Evolutionary conservation across 2,113 vertebrate genomes (phyloP), one percentile per base, ranked within the genome.

Genomic region (Paedocypris sp.): DNA sequence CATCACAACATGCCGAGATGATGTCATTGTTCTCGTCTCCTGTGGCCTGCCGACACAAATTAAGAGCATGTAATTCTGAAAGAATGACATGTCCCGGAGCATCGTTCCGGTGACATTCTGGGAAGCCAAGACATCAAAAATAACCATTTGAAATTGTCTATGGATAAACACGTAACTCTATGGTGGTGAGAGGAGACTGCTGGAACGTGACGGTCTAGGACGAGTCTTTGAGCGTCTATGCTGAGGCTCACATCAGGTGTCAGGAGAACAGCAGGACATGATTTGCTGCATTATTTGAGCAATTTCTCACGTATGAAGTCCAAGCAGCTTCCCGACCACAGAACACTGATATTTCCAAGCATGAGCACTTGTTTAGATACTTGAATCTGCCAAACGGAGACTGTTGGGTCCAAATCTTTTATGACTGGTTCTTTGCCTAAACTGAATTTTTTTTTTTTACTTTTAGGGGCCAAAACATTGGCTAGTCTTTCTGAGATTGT

Each of bases 1-100:
- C 59, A 33, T 47, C 70, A 71, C 73, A 80, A 78, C 72, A 75
- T 68, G 66, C 54, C 71, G 73, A 71, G 77, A 79, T 76, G 70
- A 80, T 58, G 60, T 62, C 47, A 71, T 66, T 59, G 59, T 35
- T 7, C 66, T 54, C 48, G 53, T 77, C 81, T 77, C 76, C 52
- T 26, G 66, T 64, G 73, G 45, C 64, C 60, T 71, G 68, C 69
- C 75, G 70, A 52, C 62, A 73, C 51, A 71, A 75, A 75, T 81
- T 72, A 76, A 73, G 75, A 75, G 60, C 50, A 29, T 78, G 72
- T 77, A 64, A 67, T 78, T 77, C 74, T 50, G 67, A 60, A 67
- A 58, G 64, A 74, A 67, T 69, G 63, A 41, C 41, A 65, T 47
- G 64, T 58, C 52, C 39, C 2, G 38, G 66, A 29, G 56, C 65